Base-by-base conservation (phyloP, 1,140 invertebrate species). In the Drosophila sproati region DNA sequence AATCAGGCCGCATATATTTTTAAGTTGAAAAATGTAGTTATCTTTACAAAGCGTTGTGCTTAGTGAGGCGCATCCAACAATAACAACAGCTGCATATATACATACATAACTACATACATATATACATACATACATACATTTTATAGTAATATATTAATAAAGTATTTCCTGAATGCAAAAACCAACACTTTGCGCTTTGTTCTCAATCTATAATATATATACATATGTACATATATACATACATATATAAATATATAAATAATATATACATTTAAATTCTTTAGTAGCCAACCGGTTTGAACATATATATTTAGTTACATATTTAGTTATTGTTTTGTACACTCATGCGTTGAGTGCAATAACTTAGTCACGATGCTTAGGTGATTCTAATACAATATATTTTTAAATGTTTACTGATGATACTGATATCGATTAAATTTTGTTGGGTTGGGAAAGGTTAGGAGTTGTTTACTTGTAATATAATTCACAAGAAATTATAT, bases 121-220 rank as follows among this genome's bases (percentile, higher is more conserved):
- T 0, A 0, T 20, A 20, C 20, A 20, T 20, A 20, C 20, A 20
- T 20, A 20, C 20, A 20, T 20, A 2, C 20, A 20, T 20, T 20
- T 20, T 20, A 20, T 20, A 20, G 1, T 20, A 20, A 20, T 35
- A 48, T 45, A 52, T 61, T 73, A 76, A 82, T 60, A 69, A 45
- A 57, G 57, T 81, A 79, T 77, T 79, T 68, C 34, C 55, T 43
- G 35, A 73, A 86, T 81, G 78, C 75, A 86, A 86, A 86, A 86
- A 39, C 48, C 29, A 35, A 35, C 69, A 12, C 29, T 41, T 4
- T 50, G 54, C 54, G 54, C 54, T 41, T 56, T 56, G 54, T 56
- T 56, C 54, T 20, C 20, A 20, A 20, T 20, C 1, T 20, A 0
- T 56, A 43, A 57, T 72, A 51, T 64, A 69, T 29, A 51, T 31